phyloP scores from a whole-genome alignment of 2,888 invertebrate genomes.

The Apeira syringaria region DNA sequence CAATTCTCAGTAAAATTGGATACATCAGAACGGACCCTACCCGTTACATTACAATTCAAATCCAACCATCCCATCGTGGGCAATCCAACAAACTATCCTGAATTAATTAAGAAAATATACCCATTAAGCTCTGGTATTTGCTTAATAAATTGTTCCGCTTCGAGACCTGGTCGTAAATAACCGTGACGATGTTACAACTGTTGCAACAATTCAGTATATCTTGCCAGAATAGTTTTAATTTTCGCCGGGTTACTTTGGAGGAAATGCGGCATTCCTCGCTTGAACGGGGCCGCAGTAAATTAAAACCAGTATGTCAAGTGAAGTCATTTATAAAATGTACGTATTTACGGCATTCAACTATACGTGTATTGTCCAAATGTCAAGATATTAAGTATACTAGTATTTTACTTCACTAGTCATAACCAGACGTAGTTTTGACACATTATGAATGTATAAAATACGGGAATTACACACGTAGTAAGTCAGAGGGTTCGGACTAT shows the following conservation, averaged over 20 bases:
- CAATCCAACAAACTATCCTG: slow-evolving; percentile 32
- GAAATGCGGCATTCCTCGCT: slow-evolving; percentile 43
- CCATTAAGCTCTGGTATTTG: slow-evolving; percentile 31
- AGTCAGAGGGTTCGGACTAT: too few species aligned
- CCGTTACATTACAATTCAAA: too few species aligned
- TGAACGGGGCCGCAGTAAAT: slow-evolving; percentile 30
- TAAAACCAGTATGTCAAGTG: background rate
- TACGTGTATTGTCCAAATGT: too few species aligned
- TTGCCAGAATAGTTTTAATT: slow-evolving; percentile 63
- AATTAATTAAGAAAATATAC: slow-evolving; percentile 35
- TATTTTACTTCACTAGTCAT: too few species aligned
- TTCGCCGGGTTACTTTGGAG: slow-evolving; percentile 37
- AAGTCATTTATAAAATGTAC: background rate
- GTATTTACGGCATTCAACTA: too few species aligned
- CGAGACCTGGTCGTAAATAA: slow-evolving; percentile 28
- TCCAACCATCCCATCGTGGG: slow-evolving; percentile 5
- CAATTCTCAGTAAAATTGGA: too few species aligned
- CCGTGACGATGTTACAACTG: slow-evolving; percentile 30
- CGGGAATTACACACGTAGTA: too few species aligned
- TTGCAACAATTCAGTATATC: slow-evolving; percentile 33
- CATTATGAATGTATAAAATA: too few species aligned
- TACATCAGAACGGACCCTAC: too few species aligned
- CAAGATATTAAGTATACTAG: too few species aligned
- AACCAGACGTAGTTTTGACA: too few species aligned
- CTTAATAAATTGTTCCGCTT: slow-evolving; percentile 29